Percentiles rank a stretch among this genome's conserved stretches.
Conservation (phyloP, 2,888 invertebrate species). For the Diogma glabrata region DNA sequence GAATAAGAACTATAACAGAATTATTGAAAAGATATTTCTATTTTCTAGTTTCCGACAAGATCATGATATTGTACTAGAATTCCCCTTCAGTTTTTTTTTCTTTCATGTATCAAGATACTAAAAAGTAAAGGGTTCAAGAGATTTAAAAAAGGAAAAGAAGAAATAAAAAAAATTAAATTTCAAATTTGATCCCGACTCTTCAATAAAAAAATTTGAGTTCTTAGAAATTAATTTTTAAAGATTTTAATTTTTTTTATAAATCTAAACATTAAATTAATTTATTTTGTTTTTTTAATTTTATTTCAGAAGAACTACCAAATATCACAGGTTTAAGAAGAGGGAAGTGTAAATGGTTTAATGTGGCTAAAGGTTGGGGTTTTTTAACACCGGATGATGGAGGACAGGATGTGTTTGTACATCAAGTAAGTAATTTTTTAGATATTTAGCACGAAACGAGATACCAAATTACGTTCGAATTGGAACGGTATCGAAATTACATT, state of each 20-base stretch:
- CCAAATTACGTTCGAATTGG: too few relatives aligned
- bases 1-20: too few relatives aligned
- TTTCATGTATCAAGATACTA: too few relatives aligned
- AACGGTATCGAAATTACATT: too few relatives aligned
- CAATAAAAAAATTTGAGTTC: neutral
- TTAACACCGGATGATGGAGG: constrained; percentile 82
- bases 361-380: constrained; percentile 91
- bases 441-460: too few relatives aligned
- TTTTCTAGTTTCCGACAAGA: too few relatives aligned
- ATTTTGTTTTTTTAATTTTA: constrained; percentile 7
- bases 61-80: too few relatives aligned
- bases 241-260: neutral
- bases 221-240: constrained; percentile 9
- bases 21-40: too few relatives aligned
- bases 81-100: too few relatives aligned
- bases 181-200: constrained; percentile 17
- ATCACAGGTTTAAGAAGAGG: constrained; percentile 43
- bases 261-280: neutral
- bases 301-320: constrained; percentile 6
- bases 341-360: constrained; percentile 92
- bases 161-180: too few relatives aligned
- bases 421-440: constrained; percentile 44
- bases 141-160: too few relatives aligned
- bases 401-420: constrained; percentile 88
- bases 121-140: too few relatives aligned